Evolutionary conservation across 2,113 vertebrate species (phyloP), one percentile per base, ranked within the genome.

Genomic region (Synodontis membranacea): DNA sequence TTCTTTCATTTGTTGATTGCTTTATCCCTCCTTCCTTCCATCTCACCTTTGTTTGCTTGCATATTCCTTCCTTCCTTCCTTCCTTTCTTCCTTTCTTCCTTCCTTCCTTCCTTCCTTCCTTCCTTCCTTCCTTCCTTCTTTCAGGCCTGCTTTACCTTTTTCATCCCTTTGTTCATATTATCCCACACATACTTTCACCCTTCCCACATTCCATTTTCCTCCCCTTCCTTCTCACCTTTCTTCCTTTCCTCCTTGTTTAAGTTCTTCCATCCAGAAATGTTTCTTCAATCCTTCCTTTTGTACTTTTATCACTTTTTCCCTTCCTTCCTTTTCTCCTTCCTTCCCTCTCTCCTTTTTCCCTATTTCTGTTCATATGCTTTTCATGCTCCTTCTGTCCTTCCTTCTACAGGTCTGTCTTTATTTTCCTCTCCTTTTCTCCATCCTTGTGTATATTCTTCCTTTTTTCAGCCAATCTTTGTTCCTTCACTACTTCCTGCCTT

Each of bases 31-130:
- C 15, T 37, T 68, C 3, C 31, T 21, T 34, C 2, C 6, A n/a
- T 37, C 37, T 8, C 17, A 28, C 3, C 19, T n/a, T n/a, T n/a
- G n/a, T n/a, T n/a, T n/a, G n/a, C n/a, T n/a, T n/a, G n/a, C n/a
- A n/a, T n/a, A n/a, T n/a, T n/a, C n/a, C n/a, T n/a, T 60, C 23
- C 25, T 10, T 28, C 25, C 25, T 52, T 17, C 50, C 19, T 15
- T 17, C 23, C 9, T 28, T 66, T n/a, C n/a, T n/a, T n/a, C n/a
- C n/a, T n/a, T n/a, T n/a, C n/a, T n/a, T n/a, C n/a, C n/a, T n/a
- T n/a, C n/a, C n/a, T n/a, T n/a, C n/a, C 6, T 5, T 14, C 31
- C 8, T 2, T 0, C 11, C 10, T 1, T 37, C 7, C n/a, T n/a
- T n/a, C n/a, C 54, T 31, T 37, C 31, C 9, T 37, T 19, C n/a